Percentiles rank a stretch among this genome's conserved stretches.
Conservation (phyloP, 2,888 invertebrate species). For the Nomada fabriciana region DNA sequence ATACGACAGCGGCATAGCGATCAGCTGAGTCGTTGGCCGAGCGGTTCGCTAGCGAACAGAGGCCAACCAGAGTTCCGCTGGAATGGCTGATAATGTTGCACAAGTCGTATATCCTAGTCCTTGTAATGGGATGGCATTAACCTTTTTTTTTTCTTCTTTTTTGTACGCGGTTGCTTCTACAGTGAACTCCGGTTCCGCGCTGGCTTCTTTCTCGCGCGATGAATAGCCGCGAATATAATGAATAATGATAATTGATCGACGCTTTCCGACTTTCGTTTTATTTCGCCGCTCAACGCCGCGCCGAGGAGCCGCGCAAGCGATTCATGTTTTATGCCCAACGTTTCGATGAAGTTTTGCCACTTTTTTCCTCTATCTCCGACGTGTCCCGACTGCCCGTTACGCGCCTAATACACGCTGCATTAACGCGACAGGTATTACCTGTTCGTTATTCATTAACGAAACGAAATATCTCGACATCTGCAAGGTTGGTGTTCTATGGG, state of each 20-base stretch:
- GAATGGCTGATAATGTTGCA: slow-evolving; percentile 70
- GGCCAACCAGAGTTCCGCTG: slow-evolving; percentile 53
- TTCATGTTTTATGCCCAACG: neutral
- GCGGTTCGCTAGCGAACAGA: slow-evolving; percentile 36
- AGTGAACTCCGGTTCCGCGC: slow-evolving; percentile 30
- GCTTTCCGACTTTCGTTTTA: slow-evolving; percentile 33
- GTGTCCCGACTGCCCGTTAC: neutral
- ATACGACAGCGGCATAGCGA: slow-evolving; percentile 72
- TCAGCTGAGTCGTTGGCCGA: slow-evolving; percentile 54
- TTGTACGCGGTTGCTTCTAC: slow-evolving; percentile 41
- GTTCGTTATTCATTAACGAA: no score
- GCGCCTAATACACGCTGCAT: neutral
- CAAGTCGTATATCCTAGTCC: slow-evolving; percentile 64
- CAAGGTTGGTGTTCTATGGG: no score
- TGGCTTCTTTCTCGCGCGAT: slow-evolving; percentile 30
- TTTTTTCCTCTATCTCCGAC: neutral
- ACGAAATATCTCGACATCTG: no score
- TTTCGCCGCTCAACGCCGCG: neutral
- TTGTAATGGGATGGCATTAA: slow-evolving; percentile 66
- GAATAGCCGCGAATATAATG: slow-evolving; percentile 41
- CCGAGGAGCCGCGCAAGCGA: neutral
- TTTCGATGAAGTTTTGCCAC: slow-evolving; percentile 3
- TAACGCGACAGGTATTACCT: no score
- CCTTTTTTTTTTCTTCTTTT: slow-evolving; percentile 18
- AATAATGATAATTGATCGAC: slow-evolving; percentile 55